Evolutionary conservation across 1,140 invertebrate genomes (phyloP).

Genomic region (Caenorhabditis tropicalis): DNA sequence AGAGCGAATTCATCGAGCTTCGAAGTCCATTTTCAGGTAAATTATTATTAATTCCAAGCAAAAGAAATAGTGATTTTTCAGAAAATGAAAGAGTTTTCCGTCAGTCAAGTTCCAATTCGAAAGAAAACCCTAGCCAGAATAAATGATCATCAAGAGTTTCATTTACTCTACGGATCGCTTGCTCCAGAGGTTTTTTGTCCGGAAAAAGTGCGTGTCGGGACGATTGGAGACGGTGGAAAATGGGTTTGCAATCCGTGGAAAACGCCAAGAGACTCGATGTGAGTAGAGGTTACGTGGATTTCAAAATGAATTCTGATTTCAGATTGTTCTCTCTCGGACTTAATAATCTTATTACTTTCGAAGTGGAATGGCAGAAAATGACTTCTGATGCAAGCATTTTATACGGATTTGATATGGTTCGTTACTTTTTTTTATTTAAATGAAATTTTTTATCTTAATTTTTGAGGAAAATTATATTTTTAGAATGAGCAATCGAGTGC

Average conservation of each 20-base stretch:
- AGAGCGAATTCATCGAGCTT: neutral
- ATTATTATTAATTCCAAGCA: neutral
- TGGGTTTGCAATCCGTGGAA: constrained; percentile 45
- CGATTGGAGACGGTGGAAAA: constrained; percentile 35
- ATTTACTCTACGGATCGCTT: neutral
- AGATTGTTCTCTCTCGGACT: constrained; percentile 42
- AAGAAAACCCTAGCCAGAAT: neutral
- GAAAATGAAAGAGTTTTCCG: neutral
- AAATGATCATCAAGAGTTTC: neutral
- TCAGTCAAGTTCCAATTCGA: neutral
- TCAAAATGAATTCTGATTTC: no score
- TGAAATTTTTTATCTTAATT: neutral
- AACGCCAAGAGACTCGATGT: neutral
- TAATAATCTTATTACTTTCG: constrained; percentile 19
- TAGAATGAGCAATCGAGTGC: neutral
- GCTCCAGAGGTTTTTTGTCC: constrained; percentile 35
- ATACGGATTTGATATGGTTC: constrained; percentile 38
- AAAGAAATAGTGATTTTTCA: neutral
- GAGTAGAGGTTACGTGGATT: neutral
- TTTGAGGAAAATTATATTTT: no score
- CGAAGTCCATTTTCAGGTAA: neutral
- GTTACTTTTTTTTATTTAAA: neutral
- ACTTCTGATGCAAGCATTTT: neutral
- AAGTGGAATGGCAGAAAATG: constrained; percentile 14
- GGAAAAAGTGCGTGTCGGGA: constrained; percentile 17